phyloP scores from a whole-genome alignment of 2,113 vertebrate species.

The Mola mola region DNA sequence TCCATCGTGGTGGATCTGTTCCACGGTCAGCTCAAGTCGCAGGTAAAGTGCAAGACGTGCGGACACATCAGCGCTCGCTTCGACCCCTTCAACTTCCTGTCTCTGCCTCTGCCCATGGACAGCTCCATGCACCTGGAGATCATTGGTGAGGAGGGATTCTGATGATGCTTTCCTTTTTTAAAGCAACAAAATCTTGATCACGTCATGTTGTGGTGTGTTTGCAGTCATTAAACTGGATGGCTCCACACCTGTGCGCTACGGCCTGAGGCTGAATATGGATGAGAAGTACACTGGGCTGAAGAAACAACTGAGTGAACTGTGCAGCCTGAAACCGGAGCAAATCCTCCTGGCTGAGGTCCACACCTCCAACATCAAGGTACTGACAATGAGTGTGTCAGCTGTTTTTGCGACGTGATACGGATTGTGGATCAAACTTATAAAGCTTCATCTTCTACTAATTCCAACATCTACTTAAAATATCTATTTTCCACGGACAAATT shows the following conservation, averaged over 20 bases:
- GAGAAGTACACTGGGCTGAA: slow-evolving; percentile 98
- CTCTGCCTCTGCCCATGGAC: slow-evolving; percentile 97
- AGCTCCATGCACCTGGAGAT: slow-evolving; percentile 99
- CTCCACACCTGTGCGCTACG: slow-evolving; percentile 92
- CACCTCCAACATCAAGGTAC: slow-evolving; percentile 93
- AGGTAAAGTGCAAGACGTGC: slow-evolving; percentile 98
- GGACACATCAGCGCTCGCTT: slow-evolving; percentile 98
- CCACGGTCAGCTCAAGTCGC: slow-evolving; percentile 97
- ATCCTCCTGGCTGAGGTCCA: slow-evolving; percentile 97
- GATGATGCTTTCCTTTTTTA: not conserved
- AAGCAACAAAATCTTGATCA: not conserved
- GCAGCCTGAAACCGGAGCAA: slow-evolving; percentile 93
- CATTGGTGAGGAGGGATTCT: slow-evolving; percentile 83
- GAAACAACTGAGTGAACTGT: slow-evolving; percentile 95
- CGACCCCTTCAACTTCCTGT: slow-evolving; percentile 98
- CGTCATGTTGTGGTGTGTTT: not conserved
- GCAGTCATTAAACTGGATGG: slow-evolving; percentile 96
- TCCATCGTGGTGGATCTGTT: slow-evolving; percentile 98
- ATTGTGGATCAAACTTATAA: too few species aligned
- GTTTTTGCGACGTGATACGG: too few species aligned
- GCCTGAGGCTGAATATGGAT: slow-evolving; percentile 95
- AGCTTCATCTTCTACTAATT: too few species aligned
- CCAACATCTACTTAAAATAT: too few species aligned
- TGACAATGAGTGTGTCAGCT: not conserved
- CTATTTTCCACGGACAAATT: too few species aligned